These are phyloP conservation scores for Scyliorhinus canicula DNA, from an alignment of 2,797 vertebrate species.

Conservation along the genomic window DNA sequence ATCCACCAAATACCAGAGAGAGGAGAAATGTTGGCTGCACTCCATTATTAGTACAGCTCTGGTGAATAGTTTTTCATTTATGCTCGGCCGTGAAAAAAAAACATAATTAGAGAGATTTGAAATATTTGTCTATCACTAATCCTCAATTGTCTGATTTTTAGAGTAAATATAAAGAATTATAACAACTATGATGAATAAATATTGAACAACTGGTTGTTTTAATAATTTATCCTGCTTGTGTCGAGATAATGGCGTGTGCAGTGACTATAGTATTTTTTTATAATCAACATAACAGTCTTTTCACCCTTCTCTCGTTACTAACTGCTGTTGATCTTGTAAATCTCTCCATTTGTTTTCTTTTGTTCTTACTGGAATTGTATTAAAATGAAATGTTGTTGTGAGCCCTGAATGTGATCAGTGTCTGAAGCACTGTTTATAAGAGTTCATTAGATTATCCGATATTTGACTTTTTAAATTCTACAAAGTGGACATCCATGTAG, in stretches of 20 bases:
- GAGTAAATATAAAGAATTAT: not conserved
- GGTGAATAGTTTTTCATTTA: conserved; percentile 1
- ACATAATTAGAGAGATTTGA: not conserved
- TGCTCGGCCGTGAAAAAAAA: not conserved
- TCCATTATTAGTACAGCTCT: not conserved
- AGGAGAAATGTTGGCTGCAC: not conserved
- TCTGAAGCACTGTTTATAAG: conserved; percentile 55
- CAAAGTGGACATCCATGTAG: conserved; percentile 31
- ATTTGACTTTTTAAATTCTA: conserved; percentile 22
- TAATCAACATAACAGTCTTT: conserved; percentile 54
- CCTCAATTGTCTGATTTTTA: not conserved
- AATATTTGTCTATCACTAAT: not conserved
- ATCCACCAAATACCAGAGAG: not conserved
- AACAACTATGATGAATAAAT: conserved; percentile 3
- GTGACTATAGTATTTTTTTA: conserved; percentile 56
- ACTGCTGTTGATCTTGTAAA: conserved; percentile 59
- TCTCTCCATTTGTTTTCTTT: conserved; percentile 63
- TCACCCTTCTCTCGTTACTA: conserved; percentile 65
- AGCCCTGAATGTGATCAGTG: conserved; percentile 46
- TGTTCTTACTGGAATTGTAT: conserved; percentile 55
- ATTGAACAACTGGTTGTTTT: conserved; percentile 6
- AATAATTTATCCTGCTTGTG: not conserved
- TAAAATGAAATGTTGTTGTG: conserved; percentile 43
- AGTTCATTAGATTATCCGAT: conserved; percentile 51
- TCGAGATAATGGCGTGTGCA: conserved; percentile 3